Percentiles rank a stretch among this genome's conserved stretches.
Evolutionary conservation across 2,797 vertebrate species (phyloP).

Genomic region (Paedocypris micromegethes): DNA sequence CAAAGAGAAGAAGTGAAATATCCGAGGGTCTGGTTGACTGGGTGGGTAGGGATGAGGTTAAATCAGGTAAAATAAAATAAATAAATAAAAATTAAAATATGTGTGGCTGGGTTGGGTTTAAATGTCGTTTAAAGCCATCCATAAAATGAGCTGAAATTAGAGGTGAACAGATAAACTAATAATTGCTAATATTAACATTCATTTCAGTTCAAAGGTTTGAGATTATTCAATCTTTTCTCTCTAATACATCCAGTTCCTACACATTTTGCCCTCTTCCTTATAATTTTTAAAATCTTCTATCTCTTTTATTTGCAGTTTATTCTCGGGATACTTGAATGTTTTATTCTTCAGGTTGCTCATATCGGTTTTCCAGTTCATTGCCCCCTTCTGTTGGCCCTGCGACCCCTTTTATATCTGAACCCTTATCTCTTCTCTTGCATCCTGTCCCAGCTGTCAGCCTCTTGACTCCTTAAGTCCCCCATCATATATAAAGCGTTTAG

Average conservation of each 20-base stretch:
- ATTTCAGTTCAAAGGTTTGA: neutral
- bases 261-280: neutral
- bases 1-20: constrained; percentile 21
- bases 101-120: constrained; percentile 60
- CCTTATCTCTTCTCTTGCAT: constrained; percentile 61
- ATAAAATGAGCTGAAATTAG: constrained; percentile 70
- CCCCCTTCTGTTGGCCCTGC: constrained; percentile 54
- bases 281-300: neutral
- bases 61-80: constrained; percentile 38
- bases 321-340: neutral
- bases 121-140: constrained; percentile 69
- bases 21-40: constrained; percentile 3
- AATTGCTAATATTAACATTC: constrained; percentile 16
- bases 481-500: neutral
- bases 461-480: constrained; percentile 40
- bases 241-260: neutral
- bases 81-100: constrained; percentile 17
- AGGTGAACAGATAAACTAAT: neutral
- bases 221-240: constrained; percentile 9
- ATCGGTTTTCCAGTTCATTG: constrained; percentile 59
- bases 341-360: constrained; percentile 39
- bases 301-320: constrained; percentile 21
- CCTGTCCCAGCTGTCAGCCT: constrained; percentile 42
- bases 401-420: constrained; percentile 62
- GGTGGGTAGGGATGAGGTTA: constrained; percentile 11